Evolutionary conservation across 2,888 invertebrate species (phyloP), one percentile per base, ranked within the genome.

Genomic region (Thysanoteuthis rhombus): DNA sequence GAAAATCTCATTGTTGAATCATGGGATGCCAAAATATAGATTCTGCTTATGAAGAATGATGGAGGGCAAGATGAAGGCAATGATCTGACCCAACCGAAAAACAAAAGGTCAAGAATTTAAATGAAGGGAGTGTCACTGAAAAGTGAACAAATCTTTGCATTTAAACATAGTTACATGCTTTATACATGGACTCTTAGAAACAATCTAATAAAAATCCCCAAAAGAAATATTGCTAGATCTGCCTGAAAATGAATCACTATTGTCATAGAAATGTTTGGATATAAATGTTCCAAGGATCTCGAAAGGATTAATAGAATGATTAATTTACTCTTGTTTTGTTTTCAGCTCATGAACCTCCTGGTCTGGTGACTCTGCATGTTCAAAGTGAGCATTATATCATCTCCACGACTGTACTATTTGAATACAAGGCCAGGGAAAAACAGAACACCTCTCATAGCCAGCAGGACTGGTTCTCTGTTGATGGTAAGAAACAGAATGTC

Each of bases 331-430:
- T 40, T 45, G n/a, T 92, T 92, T n/a, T 93, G 52, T 40, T 95
- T 95, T 8, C 95, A 98, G 99, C 99, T 90, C 99, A 99, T 96
- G 98, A 98, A 97, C 98, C 98, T 10, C 98, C 98, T 10, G 99
- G 99, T 12, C 97, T 98, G 95, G 99, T 98, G 58, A 98, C 98
- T 0, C 97, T 99, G 93, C 99, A 99, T 97, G 99, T 99, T 75
- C 98, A 99, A 38, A 98, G 98, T 95, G 98, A 98, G 95, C 99
- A 99, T 90, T 98, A 98, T 95, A 98, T 99, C 94, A 98, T 99
- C 95, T 99, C 99, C 45, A 96, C 96, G 94, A 95, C 96, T 90
- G 96, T 96, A 39, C 95, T 95, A n/a, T 97, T 97, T 95, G 96
- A 96, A 94, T 97, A 96, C 95, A 95, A 95, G 93, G 95, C 94